A percentile compares a stretch with the other conserved stretches of the same genome.
Conservation (phyloP, 1,140 invertebrate genomes). For the Gryon sp. region DNA sequence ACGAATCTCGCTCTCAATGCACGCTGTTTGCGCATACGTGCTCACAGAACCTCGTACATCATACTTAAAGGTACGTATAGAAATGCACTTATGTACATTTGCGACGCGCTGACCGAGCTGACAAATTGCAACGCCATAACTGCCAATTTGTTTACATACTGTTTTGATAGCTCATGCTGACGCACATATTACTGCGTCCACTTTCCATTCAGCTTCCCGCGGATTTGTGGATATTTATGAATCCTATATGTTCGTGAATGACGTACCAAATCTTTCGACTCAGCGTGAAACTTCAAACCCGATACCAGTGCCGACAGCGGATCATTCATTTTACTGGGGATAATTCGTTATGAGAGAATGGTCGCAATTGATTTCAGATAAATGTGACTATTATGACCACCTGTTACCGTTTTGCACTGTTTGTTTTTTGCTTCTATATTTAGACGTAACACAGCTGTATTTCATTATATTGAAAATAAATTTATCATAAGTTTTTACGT, state of each 20-base stretch:
- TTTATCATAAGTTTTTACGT: too few species aligned
- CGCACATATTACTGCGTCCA: slow-evolving; percentile 47
- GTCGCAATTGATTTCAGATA: slow-evolving; percentile 34
- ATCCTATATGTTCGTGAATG: slow-evolving; percentile 45
- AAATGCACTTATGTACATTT: slow-evolving; percentile 56
- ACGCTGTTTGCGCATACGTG: slow-evolving; percentile 47
- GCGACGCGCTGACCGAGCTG: slow-evolving; percentile 65
- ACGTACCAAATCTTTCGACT: slow-evolving; percentile 51
- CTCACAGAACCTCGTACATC: slow-evolving; percentile 52
- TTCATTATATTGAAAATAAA: too few species aligned
- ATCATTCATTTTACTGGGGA: slow-evolving; percentile 25
- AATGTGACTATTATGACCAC: slow-evolving; percentile 28
- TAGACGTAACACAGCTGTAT: too few species aligned
- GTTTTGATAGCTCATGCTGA: slow-evolving; percentile 69
- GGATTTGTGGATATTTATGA: slow-evolving; percentile 65
- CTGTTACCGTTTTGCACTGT: slow-evolving; percentile 6
- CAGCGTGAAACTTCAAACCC: slow-evolving; percentile 42
- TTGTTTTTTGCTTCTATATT: background rate
- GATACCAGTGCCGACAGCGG: slow-evolving; percentile 15
- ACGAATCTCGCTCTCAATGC: slow-evolving; percentile 52
- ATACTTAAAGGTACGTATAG: slow-evolving; percentile 57
- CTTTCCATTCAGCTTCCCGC: slow-evolving; percentile 32
- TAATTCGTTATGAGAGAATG: slow-evolving; percentile 19
- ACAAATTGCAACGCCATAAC: slow-evolving; percentile 77
- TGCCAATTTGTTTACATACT: slow-evolving; percentile 77